Percentiles rank a stretch among this genome's conserved stretches.
Evolutionary conservation across 2,888 invertebrate genomes (phyloP).

Genomic region (Drosophila engyochracea): DNA sequence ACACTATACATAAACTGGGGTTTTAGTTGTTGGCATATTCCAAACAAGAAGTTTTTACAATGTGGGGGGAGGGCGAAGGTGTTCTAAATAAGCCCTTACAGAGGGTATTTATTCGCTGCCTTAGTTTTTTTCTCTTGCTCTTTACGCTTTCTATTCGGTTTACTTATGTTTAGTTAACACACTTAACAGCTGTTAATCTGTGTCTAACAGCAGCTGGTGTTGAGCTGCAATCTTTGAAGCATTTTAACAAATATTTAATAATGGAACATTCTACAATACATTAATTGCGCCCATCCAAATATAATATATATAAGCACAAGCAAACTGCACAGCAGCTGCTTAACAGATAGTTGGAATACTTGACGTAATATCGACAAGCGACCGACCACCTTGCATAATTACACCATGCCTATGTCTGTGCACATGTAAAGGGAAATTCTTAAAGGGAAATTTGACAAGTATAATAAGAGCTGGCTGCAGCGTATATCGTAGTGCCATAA

Average conservation of each 20-base stretch:
- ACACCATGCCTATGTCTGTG: neutral
- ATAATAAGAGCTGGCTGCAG: neutral
- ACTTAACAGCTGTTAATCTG: neutral
- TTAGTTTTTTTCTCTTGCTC: neutral
- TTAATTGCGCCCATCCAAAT: neutral
- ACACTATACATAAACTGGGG: neutral
- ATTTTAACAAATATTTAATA: neutral
- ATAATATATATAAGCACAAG: neutral
- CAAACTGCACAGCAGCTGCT: neutral
- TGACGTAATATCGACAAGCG: neutral
- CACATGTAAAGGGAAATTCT: neutral
- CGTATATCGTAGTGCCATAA: neutral
- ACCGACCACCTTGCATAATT: neutral
- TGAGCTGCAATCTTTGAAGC: neutral
- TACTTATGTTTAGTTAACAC: neutral
- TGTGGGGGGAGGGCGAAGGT: neutral
- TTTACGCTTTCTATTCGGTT: neutral
- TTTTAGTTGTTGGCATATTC: slow-evolving; percentile 6
- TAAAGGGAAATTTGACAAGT: neutral
- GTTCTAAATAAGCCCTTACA: neutral
- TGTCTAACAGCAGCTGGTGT: neutral
- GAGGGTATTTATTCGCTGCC: neutral
- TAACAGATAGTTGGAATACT: neutral
- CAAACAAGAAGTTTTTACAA: no score
- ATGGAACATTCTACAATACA: neutral